phyloP scores from a whole-genome alignment of 2,797 vertebrate species.

The Gallirallus australis region DNA sequence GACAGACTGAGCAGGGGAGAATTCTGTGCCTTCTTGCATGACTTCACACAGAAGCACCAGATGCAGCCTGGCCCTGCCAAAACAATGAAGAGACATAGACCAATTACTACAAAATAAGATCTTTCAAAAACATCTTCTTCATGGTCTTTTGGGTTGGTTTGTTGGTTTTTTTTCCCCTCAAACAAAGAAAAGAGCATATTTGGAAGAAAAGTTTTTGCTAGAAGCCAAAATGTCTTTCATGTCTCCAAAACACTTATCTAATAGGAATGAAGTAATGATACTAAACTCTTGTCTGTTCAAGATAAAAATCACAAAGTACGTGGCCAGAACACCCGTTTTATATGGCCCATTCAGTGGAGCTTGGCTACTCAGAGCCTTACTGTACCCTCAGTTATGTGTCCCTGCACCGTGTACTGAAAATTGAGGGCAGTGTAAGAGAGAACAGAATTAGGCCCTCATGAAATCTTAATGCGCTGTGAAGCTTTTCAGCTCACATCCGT shows the following conservation, averaged over 20 bases:
- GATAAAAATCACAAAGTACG: conserved; percentile 29
- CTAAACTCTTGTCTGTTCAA: conserved; percentile 30
- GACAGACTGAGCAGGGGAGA: not conserved
- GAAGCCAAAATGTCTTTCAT: conserved; percentile 36
- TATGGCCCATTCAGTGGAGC: not conserved
- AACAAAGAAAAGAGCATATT: conserved; percentile 22
- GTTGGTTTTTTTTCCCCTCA: not conserved
- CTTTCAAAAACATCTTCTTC: not conserved
- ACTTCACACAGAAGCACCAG: not conserved
- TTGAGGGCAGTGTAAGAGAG: conserved; percentile 5
- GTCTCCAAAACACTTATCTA: conserved; percentile 48
- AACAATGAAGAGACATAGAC: not conserved
- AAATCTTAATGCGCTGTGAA: conserved; percentile 58
- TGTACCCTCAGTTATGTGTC: not conserved
- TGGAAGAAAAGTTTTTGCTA: conserved; percentile 29
- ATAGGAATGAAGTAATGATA: conserved; percentile 50
- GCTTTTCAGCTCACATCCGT: conserved; percentile 40
- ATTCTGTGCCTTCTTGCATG: not conserved
- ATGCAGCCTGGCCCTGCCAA: not conserved
- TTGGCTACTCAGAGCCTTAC: not conserved
- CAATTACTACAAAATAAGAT: not conserved
- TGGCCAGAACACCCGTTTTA: conserved; percentile 16
- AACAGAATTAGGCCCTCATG: conserved; percentile 60
- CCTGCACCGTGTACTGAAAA: not conserved
- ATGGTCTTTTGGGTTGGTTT: not conserved